A percentile compares a stretch with the other conserved stretches of the same genome.
Evolutionary conservation across 2,888 invertebrate species (phyloP).

Genomic region (Elysia crispata): DNA sequence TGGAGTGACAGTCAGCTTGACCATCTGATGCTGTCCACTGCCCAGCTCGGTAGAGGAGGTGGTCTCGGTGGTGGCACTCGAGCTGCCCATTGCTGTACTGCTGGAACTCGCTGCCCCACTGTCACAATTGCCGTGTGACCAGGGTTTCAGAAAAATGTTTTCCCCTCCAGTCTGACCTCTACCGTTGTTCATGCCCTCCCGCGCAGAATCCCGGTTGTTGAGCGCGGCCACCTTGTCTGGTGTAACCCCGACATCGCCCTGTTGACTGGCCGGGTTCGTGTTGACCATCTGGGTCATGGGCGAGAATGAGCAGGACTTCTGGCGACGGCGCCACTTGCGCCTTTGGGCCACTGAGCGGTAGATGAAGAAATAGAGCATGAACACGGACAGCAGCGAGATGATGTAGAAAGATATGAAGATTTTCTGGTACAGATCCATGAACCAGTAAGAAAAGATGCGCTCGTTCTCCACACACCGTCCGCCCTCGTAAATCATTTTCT

Average conservation of each 20-base stretch:
- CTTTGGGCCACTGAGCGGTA: conserved; percentile 66
- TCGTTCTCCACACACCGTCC: conserved; percentile 55
- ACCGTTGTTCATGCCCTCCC: background rate
- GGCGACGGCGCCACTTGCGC: conserved; percentile 55
- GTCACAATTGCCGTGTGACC: background rate
- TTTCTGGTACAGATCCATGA: conserved; percentile 60
- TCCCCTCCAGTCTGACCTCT: background rate
- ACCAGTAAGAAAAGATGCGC: conserved; percentile 52
- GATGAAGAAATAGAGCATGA: conserved; percentile 68
- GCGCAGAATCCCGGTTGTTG: background rate
- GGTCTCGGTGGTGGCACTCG: background rate
- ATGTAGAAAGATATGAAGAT: conserved; percentile 64
- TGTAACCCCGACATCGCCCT: background rate
- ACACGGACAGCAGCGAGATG: conserved; percentile 65
- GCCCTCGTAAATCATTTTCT: background rate
- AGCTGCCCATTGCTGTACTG: background rate
- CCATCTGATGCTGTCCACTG: too few species aligned
- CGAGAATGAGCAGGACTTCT: conserved; percentile 52
- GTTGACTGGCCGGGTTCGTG: background rate
- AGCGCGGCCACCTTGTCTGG: background rate
- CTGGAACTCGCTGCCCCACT: background rate
- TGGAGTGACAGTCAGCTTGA: background rate
- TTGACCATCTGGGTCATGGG: conserved; percentile 42
- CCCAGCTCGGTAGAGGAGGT: background rate
- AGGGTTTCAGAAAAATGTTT: background rate